Evolutionary conservation across 2,888 invertebrate genomes (phyloP).

Genomic region (Xylota sylvarum): DNA sequence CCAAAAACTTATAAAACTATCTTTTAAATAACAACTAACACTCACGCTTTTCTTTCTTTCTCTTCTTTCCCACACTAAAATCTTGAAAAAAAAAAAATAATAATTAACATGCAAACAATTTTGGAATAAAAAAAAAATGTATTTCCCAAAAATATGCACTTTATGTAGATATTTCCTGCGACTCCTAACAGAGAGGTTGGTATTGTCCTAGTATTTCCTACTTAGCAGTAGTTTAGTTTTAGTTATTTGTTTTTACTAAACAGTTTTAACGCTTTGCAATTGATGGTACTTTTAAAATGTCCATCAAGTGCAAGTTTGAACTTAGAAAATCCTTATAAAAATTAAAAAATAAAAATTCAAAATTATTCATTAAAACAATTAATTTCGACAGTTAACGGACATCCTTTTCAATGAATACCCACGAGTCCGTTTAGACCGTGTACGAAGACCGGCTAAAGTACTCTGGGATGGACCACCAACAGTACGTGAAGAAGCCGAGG

Average conservation of each 20-base stretch:
- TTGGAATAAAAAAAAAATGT: slow-evolving; percentile 47
- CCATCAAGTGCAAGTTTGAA: slow-evolving; percentile 16
- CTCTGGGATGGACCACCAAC: slow-evolving; percentile 88
- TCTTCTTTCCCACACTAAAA: slow-evolving; percentile 45
- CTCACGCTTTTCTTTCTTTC: slow-evolving; percentile 51
- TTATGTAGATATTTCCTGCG: slow-evolving; percentile 84
- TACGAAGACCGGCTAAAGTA: slow-evolving; percentile 85
- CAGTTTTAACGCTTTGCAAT: slow-evolving; percentile 6
- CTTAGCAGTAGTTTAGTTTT: slow-evolving; percentile 16
- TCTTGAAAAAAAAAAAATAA: slow-evolving; percentile 23
- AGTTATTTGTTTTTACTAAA: slow-evolving; percentile 12
- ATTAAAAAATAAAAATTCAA: not conserved
- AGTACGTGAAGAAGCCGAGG: slow-evolving; percentile 87
- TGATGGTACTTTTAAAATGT: not conserved
- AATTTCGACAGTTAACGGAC: slow-evolving; percentile 82
- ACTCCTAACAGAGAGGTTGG: slow-evolving; percentile 85
- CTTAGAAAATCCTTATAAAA: not conserved
- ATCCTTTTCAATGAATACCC: slow-evolving; percentile 86
- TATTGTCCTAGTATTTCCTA: slow-evolving; percentile 74
- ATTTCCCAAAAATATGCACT: slow-evolving; percentile 55
- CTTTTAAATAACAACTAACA: slow-evolving; percentile 32
- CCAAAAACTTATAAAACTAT: slow-evolving; percentile 29
- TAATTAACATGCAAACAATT: slow-evolving; percentile 46
- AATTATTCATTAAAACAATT: slow-evolving; percentile 11
- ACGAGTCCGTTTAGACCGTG: slow-evolving; percentile 88